phyloP scores from a whole-genome alignment of 2,797 vertebrate species.

The Myotis myotis region DNA sequence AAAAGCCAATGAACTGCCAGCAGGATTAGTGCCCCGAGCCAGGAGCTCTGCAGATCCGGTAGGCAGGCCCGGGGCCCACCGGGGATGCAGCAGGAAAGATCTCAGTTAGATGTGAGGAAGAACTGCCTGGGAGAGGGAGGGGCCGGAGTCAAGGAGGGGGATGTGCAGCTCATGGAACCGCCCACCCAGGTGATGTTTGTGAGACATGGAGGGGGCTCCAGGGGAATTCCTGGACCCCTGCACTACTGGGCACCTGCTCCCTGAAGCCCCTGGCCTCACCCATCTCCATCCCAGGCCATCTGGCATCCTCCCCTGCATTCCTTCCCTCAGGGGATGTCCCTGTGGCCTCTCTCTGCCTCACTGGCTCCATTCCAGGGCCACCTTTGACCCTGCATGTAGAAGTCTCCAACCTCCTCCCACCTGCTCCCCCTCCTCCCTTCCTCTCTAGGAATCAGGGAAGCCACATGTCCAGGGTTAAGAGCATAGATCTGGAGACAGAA shows the following conservation, averaged over 20 bases:
- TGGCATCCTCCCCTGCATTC: neutral
- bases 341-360: neutral
- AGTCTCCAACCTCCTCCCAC: neutral
- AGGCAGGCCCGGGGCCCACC: neutral
- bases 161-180: neutral
- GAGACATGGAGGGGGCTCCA: neutral
- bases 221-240: neutral
- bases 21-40: slow-evolving; percentile 65
- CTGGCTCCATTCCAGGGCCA: neutral
- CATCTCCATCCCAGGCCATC: neutral
- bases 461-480: neutral
- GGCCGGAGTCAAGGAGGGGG: neutral
- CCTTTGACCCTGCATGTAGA: neutral
- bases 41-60: neutral
- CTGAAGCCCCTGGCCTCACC: neutral
- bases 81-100: slow-evolving; percentile 6
- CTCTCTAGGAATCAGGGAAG: neutral
- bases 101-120: neutral
- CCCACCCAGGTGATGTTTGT: neutral
- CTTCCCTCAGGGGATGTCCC: neutral
- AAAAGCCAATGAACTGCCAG: slow-evolving; percentile 84
- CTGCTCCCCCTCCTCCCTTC: neutral
- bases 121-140: neutral
- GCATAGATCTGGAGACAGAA: neutral
- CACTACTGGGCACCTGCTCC: neutral